Conservation (phyloP, 2,888 invertebrate genomes). For the Drosophila infuscata region DNA sequence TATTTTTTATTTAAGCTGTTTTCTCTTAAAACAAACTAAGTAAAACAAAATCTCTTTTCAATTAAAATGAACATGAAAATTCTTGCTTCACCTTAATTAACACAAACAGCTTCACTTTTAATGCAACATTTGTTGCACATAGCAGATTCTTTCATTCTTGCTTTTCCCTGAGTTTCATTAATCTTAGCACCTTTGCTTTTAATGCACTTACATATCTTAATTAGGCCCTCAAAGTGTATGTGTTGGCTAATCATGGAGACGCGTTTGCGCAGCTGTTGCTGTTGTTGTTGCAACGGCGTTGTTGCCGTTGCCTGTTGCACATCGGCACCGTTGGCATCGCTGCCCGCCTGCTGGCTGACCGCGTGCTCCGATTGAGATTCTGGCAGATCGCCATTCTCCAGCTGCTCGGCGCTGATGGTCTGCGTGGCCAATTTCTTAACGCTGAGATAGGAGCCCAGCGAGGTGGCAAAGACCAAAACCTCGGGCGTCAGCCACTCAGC, state of each 20-base stretch:
- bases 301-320: constrained; percentile 68
- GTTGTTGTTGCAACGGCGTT: constrained; percentile 67
- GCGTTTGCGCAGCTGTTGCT: constrained; percentile 68
- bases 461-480: constrained; percentile 87
- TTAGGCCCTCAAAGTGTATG: constrained; percentile 80
- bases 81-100: background rate
- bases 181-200: background rate
- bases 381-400: constrained; percentile 72
- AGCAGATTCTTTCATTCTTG: background rate
- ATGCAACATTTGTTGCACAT: background rate
- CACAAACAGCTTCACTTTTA: background rate
- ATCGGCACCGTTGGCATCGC: constrained; percentile 59
- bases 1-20: background rate
- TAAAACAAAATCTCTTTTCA: background rate
- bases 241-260: constrained; percentile 73
- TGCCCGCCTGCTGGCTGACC: constrained; percentile 25
- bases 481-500: constrained; percentile 92
- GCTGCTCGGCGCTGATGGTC: constrained; percentile 59
- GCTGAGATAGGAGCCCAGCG: constrained; percentile 86
- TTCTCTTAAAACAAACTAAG: background rate
- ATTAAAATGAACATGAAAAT: background rate
- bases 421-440: constrained; percentile 83
- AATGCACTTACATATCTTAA: constrained; percentile 80
- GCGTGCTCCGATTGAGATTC: constrained; percentile 49
- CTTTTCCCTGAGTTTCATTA: background rate